These are phyloP conservation scores for Pimephales promelas DNA, from an alignment of 2,113 vertebrate genomes.

Conservation along the genomic window DNA sequence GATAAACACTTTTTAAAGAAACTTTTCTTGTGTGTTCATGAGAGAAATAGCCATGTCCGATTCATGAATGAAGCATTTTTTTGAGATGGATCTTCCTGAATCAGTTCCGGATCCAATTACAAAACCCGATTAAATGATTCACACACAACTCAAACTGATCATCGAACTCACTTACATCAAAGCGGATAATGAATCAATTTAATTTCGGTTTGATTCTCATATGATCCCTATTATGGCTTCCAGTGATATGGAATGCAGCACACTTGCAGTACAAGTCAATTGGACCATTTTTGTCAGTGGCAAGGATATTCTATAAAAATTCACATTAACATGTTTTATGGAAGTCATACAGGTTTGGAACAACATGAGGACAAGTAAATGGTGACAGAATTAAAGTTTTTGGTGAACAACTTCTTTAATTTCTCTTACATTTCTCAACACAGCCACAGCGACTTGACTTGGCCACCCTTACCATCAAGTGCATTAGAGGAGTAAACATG, in stretches of 20 bases:
- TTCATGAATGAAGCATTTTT: neutral
- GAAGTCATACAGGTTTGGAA: neutral
- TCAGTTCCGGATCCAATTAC: neutral
- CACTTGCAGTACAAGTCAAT: too few species aligned
- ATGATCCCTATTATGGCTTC: neutral
- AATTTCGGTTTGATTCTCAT: neutral
- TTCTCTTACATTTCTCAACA: neutral
- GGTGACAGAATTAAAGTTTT: neutral
- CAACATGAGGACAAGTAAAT: neutral
- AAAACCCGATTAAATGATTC: neutral
- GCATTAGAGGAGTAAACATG: slow-evolving; percentile 44
- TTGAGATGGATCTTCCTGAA: neutral
- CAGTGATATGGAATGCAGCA: neutral
- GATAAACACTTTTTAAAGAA: neutral
- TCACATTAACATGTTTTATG: neutral
- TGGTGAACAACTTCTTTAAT: neutral
- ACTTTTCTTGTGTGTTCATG: neutral
- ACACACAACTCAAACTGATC: neutral
- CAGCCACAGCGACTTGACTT: slow-evolving; percentile 30
- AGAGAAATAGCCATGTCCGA: neutral
- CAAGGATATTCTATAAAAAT: neutral
- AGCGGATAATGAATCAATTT: neutral
- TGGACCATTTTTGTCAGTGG: neutral
- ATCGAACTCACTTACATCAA: neutral
- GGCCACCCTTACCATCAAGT: slow-evolving; percentile 41